Evolutionary conservation across 2,113 vertebrate genomes (phyloP).

Genomic region (Erinaceus europaeus): DNA sequence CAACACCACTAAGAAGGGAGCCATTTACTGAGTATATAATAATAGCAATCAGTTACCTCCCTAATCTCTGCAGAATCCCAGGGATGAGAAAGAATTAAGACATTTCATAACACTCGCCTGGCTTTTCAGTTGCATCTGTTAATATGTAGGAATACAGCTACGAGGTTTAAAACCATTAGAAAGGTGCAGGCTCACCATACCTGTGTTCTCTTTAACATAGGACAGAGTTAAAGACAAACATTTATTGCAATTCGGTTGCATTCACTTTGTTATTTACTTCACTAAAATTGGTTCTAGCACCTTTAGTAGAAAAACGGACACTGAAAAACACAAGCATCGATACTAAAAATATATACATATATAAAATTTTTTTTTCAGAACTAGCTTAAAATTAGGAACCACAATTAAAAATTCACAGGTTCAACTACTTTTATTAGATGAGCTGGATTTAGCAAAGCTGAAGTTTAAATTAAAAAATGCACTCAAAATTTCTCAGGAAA

Average conservation of each 20-base stretch:
- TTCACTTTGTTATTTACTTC: not conserved
- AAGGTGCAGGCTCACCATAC: not conserved
- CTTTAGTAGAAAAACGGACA: not conserved
- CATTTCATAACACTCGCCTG: conserved; percentile 22
- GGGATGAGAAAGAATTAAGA: not conserved
- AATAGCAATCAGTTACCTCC: conserved; percentile 8
- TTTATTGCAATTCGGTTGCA: not conserved
- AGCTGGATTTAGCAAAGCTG: conserved; percentile 30
- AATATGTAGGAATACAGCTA: conserved; percentile 22
- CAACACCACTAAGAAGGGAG: conserved; percentile 11
- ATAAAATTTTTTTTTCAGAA: not conserved
- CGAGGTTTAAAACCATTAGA: conserved; percentile 26
- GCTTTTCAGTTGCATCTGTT: conserved; percentile 25
- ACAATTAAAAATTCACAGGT: not conserved
- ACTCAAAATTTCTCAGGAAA: conserved; percentile 55
- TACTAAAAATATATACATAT: not conserved
- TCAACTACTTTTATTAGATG: conserved; percentile 25
- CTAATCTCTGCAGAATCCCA: conserved; percentile 33
- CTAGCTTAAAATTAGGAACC: conserved; percentile 24
- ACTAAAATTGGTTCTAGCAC: conserved; percentile 34
- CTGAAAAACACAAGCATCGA: not conserved
- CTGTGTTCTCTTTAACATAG: not conserved
- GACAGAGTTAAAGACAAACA: not conserved
- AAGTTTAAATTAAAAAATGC: conserved; percentile 32
- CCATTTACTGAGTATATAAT: not conserved